Conservation (phyloP, 1,140 invertebrate species). For the Drosophila lacertosa region DNA sequence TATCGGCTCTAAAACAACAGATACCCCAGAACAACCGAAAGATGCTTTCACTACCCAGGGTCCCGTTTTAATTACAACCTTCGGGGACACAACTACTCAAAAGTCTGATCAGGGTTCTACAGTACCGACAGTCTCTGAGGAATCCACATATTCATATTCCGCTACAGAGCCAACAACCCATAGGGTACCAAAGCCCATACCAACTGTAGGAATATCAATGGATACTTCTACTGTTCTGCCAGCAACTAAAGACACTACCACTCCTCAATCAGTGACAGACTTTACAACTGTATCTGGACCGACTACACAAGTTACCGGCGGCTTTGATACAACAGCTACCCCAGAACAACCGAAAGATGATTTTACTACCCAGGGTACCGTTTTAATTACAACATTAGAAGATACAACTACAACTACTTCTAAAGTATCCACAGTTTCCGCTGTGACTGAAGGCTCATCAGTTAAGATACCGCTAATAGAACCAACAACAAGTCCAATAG, state of each 20-base stretch:
- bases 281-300: too few species aligned
- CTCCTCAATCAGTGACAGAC: neutral
- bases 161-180: neutral
- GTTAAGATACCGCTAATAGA: too few species aligned
- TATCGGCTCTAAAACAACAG: too few species aligned
- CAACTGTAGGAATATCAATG: neutral
- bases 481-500: too few species aligned
- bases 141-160: neutral
- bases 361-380: neutral
- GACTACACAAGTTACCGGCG: too few species aligned
- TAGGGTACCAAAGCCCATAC: neutral
- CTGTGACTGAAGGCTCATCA: neutral
- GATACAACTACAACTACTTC: neutral
- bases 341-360: too few species aligned
- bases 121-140: neutral
- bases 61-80: too few species aligned
- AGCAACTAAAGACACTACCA: neutral
- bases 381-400: neutral
- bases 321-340: neutral
- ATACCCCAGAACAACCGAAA: too few species aligned
- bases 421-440: neutral
- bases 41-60: too few species aligned
- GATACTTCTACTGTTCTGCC: neutral
- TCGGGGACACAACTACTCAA: too few species aligned
- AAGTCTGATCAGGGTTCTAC: too few species aligned